These are phyloP conservation scores for Phyllostomus hastatus DNA, from an alignment of 2,113 vertebrate genomes.

Conservation along the genomic window DNA sequence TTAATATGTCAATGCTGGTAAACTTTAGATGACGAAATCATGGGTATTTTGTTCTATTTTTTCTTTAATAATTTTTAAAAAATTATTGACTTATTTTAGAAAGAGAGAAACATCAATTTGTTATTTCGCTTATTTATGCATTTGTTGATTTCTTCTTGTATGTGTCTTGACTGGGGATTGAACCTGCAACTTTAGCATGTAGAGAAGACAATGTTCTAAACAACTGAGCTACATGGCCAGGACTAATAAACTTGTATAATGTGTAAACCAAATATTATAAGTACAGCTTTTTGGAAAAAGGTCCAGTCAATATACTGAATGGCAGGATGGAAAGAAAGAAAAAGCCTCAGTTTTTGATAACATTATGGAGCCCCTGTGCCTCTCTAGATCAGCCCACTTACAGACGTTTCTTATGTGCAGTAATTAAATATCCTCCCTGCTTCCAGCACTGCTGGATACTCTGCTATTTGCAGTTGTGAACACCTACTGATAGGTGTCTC, in stretches of 20 bases:
- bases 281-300: background rate
- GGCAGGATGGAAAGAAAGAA: background rate
- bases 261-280: background rate
- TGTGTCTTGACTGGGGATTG: too few relatives aligned
- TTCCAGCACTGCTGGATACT: background rate
- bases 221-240: too few relatives aligned
- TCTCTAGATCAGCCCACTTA: background rate
- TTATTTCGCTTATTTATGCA: too few relatives aligned
- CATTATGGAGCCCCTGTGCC: background rate
- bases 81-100: too few relatives aligned
- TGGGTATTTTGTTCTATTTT: background rate
- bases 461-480: background rate
- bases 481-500: rapidly evolving
- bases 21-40: background rate
- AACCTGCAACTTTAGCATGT: too few relatives aligned
- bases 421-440: background rate
- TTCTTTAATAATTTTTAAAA: background rate
- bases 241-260: background rate
- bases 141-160: too few relatives aligned
- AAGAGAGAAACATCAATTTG: too few relatives aligned
- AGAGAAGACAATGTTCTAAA: too few relatives aligned
- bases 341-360: background rate
- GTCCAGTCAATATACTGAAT: too few relatives aligned
- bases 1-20: rapidly evolving
- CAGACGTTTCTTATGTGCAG: too few relatives aligned